phyloP scores from a whole-genome alignment of 2,113 vertebrate species.

The Amphiprion percula region DNA sequence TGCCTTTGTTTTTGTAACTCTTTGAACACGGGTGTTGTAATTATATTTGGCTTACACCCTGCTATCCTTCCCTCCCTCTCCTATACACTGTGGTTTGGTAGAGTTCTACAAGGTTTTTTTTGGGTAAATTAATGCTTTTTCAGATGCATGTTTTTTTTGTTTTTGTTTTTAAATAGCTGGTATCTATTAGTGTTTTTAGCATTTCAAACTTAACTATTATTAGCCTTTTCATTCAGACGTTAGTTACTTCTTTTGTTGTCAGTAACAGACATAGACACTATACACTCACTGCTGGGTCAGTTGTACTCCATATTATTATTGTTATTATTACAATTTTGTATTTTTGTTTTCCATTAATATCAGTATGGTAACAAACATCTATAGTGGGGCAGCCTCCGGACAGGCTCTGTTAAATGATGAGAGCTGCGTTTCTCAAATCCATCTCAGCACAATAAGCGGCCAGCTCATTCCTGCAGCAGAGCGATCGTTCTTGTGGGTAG shows the following conservation, averaged over 20 bases:
- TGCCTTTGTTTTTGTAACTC: slow-evolving; percentile 40
- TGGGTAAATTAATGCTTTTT: slow-evolving; percentile 87
- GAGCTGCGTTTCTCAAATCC: slow-evolving; percentile 39
- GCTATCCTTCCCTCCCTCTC: slow-evolving; percentile 38
- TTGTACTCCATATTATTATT: slow-evolving; percentile 90
- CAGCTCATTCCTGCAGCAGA: not conserved
- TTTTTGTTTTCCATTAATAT: slow-evolving; percentile 85
- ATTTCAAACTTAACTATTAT: slow-evolving; percentile 91
- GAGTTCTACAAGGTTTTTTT: slow-evolving; percentile 86
- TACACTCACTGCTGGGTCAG: slow-evolving; percentile 99
- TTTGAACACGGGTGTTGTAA: slow-evolving; percentile 59
- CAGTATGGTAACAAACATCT: slow-evolving; percentile 85
- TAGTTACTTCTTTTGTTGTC: slow-evolving; percentile 88
- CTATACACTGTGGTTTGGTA: slow-evolving; percentile 89
- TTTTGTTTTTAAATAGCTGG: slow-evolving; percentile 92
- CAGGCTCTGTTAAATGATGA: slow-evolving; percentile 82
- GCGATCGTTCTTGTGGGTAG: not conserved
- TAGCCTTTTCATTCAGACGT: slow-evolving; percentile 89
- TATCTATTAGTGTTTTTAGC: slow-evolving; percentile 98
- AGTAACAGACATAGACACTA: slow-evolving; percentile 90
- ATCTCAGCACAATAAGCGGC: not conserved
- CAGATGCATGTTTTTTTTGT: slow-evolving; percentile 86
- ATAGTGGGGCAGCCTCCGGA: slow-evolving; percentile 86
- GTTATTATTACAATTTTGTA: slow-evolving; percentile 70
- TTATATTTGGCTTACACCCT: slow-evolving; percentile 52